Evolutionary conservation across 1,140 invertebrate species (phyloP).

Genomic region (Drosophila serrata): DNA sequence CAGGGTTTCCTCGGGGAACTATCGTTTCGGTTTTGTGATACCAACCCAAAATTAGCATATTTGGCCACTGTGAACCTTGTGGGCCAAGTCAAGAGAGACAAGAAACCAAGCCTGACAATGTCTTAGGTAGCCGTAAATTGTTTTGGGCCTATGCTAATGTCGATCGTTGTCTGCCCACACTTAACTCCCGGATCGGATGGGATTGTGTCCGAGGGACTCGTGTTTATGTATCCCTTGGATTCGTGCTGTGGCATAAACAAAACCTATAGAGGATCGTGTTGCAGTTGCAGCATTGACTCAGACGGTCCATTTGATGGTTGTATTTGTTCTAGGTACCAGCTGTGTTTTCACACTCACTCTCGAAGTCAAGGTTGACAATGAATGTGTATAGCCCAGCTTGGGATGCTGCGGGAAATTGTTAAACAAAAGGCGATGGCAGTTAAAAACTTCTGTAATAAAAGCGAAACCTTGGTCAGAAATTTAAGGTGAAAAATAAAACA

Average conservation of each 20-base stretch:
- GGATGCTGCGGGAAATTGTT: constrained; percentile 8
- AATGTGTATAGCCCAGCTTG: constrained; percentile 13
- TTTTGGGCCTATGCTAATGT: constrained; percentile 49
- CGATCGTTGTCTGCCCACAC: constrained; percentile 54
- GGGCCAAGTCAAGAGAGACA: constrained; percentile 4
- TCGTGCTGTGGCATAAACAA: constrained; percentile 78
- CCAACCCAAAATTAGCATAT: constrained; percentile 78
- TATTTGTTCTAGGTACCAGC: constrained; percentile 56
- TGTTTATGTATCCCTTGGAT: constrained; percentile 48
- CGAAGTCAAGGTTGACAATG: constrained; percentile 49
- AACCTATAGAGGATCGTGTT: constrained; percentile 58
- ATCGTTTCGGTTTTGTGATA: constrained; percentile 30
- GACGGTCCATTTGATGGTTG: constrained; percentile 53
- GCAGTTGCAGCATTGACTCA: constrained; percentile 30
- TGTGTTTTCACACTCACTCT: constrained; percentile 66
- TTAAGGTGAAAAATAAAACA: constrained; percentile 10
- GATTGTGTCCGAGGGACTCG: constrained; percentile 6
- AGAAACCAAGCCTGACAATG: constrained; percentile 51
- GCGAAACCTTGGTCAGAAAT: constrained; percentile 23
- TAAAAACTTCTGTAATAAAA: constrained; percentile 24
- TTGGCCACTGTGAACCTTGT: constrained; percentile 58
- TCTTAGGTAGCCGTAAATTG: constrained; percentile 69
- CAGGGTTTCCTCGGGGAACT: constrained; percentile 12
- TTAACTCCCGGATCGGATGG: constrained; percentile 39
- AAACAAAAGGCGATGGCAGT: constrained; percentile 10